Conservation (phyloP, 1,140 invertebrate genomes). For the Sinella curviseta region DNA sequence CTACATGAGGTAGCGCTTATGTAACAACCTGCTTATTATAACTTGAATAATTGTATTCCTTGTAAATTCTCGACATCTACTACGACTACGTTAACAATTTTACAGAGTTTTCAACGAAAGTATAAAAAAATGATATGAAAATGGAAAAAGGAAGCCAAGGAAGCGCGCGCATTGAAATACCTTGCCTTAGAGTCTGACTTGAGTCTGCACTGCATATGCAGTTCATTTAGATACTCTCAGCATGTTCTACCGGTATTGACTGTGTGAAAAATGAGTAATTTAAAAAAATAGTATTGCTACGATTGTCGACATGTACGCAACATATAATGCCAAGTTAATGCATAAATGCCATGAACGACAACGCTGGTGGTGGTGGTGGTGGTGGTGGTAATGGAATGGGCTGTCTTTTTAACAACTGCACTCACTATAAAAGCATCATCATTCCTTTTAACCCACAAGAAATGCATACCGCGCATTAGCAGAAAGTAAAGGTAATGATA, state of each 20-base stretch:
- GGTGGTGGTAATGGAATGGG: background rate
- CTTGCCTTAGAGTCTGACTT: background rate
- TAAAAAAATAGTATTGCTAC: background rate
- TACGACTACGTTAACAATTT: too few species aligned
- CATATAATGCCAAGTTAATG: background rate
- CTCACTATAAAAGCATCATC: background rate
- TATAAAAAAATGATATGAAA: background rate
- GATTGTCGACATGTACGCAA: background rate
- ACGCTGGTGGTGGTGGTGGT: background rate
- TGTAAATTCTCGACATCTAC: background rate
- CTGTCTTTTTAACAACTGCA: background rate
- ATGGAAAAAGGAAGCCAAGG: slow-evolving; percentile 20
- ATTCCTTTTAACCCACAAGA: too few species aligned
- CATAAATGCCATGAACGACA: background rate
- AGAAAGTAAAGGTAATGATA: too few species aligned
- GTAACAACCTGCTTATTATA: background rate
- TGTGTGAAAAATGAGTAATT: slow-evolving; percentile 16
- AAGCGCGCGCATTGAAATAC: background rate
- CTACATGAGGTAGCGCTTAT: background rate
- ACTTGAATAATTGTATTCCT: background rate
- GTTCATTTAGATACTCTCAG: background rate
- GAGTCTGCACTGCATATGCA: background rate
- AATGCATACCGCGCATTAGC: too few species aligned
- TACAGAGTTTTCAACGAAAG: too few species aligned
- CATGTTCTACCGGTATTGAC: background rate